Conservation (phyloP, 2,888 invertebrate species). For the Drosophila sordidapex region DNA sequence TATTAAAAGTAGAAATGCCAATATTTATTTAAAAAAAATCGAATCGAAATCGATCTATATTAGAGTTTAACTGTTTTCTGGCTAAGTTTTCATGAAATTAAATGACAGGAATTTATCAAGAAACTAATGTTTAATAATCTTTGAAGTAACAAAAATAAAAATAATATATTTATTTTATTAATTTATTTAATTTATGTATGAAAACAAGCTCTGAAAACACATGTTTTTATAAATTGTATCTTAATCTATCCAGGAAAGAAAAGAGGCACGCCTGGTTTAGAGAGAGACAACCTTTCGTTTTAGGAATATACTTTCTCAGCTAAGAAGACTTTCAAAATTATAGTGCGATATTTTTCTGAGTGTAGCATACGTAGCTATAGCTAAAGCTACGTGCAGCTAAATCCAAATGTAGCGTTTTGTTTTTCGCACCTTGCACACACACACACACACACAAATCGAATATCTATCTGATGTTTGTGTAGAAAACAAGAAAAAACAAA, state of each 20-base stretch:
- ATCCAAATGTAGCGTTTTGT: conserved; percentile 27
- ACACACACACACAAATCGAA: conserved; percentile 12
- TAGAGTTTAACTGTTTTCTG: not conserved
- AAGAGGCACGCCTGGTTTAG: not conserved
- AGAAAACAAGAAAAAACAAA: conserved; percentile 23
- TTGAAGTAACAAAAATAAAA: too few relatives aligned
- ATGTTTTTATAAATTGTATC: not conserved
- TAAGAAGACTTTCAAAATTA: not conserved
- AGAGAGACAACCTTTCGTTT: not conserved
- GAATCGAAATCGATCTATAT: not conserved
- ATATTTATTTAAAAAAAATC: not conserved
- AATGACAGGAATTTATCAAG: not conserved
- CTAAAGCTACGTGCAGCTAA: not conserved
- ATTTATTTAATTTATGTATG: too few relatives aligned
- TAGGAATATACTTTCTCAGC: not conserved
- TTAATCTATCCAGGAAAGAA: not conserved
- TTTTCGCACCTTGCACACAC: conserved; percentile 54
- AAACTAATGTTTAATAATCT: not conserved
- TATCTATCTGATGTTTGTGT: conserved; percentile 13
- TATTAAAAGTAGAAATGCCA: not conserved
- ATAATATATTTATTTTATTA: not conserved
- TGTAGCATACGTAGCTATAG: not conserved
- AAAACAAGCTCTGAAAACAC: not conserved
- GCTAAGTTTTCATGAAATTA: not conserved
- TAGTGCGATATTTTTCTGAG: not conserved